phyloP scores from a whole-genome alignment of 2,113 vertebrate genomes.

The Hypomesus transpacificus region DNA sequence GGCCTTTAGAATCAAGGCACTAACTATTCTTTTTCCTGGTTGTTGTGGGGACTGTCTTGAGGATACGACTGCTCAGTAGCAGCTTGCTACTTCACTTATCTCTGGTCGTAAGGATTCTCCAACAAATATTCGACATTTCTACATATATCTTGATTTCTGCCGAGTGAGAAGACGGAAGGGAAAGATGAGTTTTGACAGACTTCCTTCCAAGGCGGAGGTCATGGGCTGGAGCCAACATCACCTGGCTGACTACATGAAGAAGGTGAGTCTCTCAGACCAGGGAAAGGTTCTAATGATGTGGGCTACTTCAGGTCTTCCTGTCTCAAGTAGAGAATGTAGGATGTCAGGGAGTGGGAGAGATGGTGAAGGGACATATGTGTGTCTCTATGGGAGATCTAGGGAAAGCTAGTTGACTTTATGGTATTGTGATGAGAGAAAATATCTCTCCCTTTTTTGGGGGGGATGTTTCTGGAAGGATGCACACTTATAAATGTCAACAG shows the following conservation, averaged over 20 bases:
- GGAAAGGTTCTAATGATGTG: no score
- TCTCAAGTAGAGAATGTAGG: no score
- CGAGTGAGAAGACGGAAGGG: not conserved
- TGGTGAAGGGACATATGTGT: no score
- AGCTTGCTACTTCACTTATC: not conserved
- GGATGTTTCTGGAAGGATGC: no score
- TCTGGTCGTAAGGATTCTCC: not conserved
- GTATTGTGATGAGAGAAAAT: no score
- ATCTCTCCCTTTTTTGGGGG: no score
- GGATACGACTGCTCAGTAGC: not conserved
- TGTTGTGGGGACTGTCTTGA: no score
- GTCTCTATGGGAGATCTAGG: no score
- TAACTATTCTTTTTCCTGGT: not conserved
- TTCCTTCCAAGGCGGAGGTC: constrained; percentile 81
- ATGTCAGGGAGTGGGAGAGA: no score
- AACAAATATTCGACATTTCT: no score
- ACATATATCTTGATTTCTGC: not conserved
- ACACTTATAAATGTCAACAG: no score
- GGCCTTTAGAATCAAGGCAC: not conserved
- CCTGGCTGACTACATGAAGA: constrained; percentile 79
- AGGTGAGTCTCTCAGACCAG: constrained; percentile 50
- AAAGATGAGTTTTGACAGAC: constrained; percentile 77
- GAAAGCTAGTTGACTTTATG: no score
- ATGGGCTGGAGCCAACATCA: constrained; percentile 75
- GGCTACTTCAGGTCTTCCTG: not conserved